A percentile compares a stretch with the other conserved stretches of the same genome.
Conservation (phyloP, 1,140 invertebrate genomes). For the Batillaria attramentaria region DNA sequence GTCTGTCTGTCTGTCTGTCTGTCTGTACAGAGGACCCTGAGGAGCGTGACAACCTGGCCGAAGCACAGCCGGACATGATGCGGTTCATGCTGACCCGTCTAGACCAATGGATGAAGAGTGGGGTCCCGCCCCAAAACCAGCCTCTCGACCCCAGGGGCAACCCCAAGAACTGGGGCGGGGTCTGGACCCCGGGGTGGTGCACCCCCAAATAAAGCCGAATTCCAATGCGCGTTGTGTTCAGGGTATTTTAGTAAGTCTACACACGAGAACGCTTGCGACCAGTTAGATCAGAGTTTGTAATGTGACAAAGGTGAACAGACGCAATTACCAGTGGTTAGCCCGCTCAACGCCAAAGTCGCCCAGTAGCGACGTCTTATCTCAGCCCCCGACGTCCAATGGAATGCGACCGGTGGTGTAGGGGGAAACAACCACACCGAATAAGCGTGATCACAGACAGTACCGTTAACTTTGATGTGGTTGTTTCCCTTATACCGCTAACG, state of each 20-base stretch:
- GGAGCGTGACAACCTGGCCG: background rate
- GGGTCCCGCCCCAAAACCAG: background rate
- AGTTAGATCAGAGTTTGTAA: background rate
- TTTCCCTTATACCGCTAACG: background rate
- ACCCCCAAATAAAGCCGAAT: background rate
- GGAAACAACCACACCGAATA: too few species aligned
- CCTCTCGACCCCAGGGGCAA: background rate
- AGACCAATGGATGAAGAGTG: too few species aligned
- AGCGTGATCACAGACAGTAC: too few species aligned
- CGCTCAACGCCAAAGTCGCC: background rate
- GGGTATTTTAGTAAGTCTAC: background rate
- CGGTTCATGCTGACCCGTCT: background rate
- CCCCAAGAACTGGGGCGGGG: background rate
- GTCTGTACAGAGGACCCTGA: conserved; percentile 5
- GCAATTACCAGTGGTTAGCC: background rate
- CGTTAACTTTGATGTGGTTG: too few species aligned
- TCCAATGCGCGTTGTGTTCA: too few species aligned
- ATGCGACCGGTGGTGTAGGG: too few species aligned
- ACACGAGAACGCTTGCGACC: background rate
- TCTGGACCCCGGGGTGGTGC: conserved; percentile 9
- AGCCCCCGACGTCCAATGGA: too few species aligned
- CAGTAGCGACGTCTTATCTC: too few species aligned
- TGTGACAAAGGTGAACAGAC: background rate
- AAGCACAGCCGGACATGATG: background rate
- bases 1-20: conserved; percentile 24